A percentile compares a stretch with the other conserved stretches of the same genome.
Evolutionary conservation across 2,888 invertebrate genomes (phyloP).

Genomic region (Limnephilus lunatus): DNA sequence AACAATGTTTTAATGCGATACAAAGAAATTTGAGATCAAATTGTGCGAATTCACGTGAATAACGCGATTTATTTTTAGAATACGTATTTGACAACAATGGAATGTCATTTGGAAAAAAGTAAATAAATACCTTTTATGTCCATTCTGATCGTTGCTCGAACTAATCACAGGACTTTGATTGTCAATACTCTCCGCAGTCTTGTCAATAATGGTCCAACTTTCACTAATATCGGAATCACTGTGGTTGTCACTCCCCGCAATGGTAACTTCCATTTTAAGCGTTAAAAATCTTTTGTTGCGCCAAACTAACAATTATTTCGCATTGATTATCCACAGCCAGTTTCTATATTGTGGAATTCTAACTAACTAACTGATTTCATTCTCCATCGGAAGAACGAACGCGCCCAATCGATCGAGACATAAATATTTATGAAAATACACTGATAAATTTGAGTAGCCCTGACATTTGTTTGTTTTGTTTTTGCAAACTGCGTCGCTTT

Average conservation of each 20-base stretch:
- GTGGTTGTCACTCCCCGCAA: conserved; percentile 28
- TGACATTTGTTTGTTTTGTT: conserved; percentile 47
- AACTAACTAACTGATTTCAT: background rate
- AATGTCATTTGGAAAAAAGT: conserved; percentile 5
- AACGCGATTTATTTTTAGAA: background rate
- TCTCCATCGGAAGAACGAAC: background rate
- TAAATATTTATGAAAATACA: conserved; percentile 41
- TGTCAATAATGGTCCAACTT: conserved; percentile 75
- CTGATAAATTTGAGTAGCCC: conserved; percentile 9
- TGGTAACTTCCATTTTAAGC: conserved; percentile 49
- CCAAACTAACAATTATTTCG: background rate
- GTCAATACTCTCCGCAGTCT: conserved; percentile 68
- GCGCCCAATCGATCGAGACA: conserved; percentile 7
- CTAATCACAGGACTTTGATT: conserved; percentile 24
- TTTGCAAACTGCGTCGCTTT: conserved; percentile 37
- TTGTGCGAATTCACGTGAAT: background rate
- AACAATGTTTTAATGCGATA: background rate
- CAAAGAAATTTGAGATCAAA: background rate
- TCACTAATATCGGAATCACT: conserved; percentile 78
- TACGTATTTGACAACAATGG: background rate
- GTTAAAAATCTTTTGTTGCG: background rate
- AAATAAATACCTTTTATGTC: conserved; percentile 69
- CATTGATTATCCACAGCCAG: background rate
- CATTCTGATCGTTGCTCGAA: conserved; percentile 67
- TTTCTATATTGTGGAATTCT: background rate